These are phyloP conservation scores for Drosophila melanosoma DNA, from an alignment of 2,888 invertebrate species.

Conservation along the genomic window DNA sequence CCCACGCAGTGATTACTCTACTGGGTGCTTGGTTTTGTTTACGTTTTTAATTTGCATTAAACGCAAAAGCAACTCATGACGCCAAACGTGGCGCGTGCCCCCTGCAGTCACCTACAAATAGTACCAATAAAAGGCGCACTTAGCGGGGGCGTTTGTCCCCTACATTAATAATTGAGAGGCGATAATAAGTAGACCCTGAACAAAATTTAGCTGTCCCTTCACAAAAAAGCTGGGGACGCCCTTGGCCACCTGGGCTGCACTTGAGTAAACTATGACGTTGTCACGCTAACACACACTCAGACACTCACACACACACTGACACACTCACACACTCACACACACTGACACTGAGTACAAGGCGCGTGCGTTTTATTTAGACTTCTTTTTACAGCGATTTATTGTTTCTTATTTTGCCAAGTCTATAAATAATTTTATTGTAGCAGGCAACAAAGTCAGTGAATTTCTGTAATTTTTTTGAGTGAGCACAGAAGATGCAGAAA, in stretches of 20 bases:
- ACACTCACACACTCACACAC: slow-evolving; percentile 5
- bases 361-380: slow-evolving; percentile 36
- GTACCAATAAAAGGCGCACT: not conserved
- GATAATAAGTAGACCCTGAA: not conserved
- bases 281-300: slow-evolving; percentile 9
- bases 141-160: not conserved
- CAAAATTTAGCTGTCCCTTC: not conserved
- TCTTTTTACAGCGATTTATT: slow-evolving; percentile 63
- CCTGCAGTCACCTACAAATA: slow-evolving; percentile 17
- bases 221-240: not conserved
- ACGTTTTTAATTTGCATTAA: slow-evolving; percentile 64
- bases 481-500: slow-evolving; percentile 43
- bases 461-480: slow-evolving; percentile 17
- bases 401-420: slow-evolving; percentile 51
- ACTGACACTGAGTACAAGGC: not conserved
- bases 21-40: slow-evolving; percentile 60
- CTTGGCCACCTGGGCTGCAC: slow-evolving; percentile 35
- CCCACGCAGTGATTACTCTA: slow-evolving; percentile 22
- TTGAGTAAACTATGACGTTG: slow-evolving; percentile 53
- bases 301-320: not conserved
- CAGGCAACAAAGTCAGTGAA: slow-evolving; percentile 27
- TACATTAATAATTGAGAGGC: not conserved
- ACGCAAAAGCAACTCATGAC: slow-evolving; percentile 64
- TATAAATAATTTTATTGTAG: slow-evolving; percentile 66
- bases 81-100: slow-evolving; percentile 48